Evolutionary conservation across 92 coral and sea anemone genomes (phyloP).

Genomic region (Paramuricea clavata): DNA sequence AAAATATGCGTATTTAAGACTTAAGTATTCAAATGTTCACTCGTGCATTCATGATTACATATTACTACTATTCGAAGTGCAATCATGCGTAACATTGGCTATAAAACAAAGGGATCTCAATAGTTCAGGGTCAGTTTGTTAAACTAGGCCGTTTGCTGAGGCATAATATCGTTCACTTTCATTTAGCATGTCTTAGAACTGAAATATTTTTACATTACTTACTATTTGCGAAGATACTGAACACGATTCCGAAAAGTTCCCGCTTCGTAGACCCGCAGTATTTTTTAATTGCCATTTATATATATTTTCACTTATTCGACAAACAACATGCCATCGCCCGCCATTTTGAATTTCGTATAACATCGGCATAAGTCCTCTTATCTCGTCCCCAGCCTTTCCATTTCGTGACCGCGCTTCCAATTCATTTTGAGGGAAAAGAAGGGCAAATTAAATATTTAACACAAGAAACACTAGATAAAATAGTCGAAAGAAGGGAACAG

Average conservation of each 20-base stretch:
- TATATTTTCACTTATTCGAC: neutral
- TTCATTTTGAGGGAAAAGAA: constrained; percentile 34
- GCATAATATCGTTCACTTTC: neutral
- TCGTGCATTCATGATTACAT: too few relatives aligned
- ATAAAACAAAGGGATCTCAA: too few relatives aligned
- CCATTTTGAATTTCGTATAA: constrained; percentile 17
- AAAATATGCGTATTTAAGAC: too few relatives aligned
- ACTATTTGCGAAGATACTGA: neutral
- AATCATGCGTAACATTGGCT: too few relatives aligned
- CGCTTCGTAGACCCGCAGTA: constrained; percentile 25
- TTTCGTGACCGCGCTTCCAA: constrained; percentile 14
- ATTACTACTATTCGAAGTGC: too few relatives aligned
- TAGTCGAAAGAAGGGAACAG: constrained; percentile 26
- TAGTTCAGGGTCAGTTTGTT: too few relatives aligned
- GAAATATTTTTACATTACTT: neutral
- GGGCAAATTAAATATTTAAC: constrained; percentile 30
- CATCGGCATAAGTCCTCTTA: constrained; percentile 36
- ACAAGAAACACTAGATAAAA: constrained; percentile 18
- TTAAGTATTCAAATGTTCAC: too few relatives aligned
- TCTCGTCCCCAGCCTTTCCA: too few relatives aligned
- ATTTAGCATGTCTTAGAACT: neutral
- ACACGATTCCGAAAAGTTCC: constrained; percentile 23
- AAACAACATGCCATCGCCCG: constrained; percentile 14
- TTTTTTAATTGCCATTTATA: constrained; percentile 6
- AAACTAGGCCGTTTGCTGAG: neutral